These are phyloP conservation scores for Heloderma charlesbogerti DNA, from an alignment of 2,113 vertebrate genomes.

Conservation along the genomic window DNA sequence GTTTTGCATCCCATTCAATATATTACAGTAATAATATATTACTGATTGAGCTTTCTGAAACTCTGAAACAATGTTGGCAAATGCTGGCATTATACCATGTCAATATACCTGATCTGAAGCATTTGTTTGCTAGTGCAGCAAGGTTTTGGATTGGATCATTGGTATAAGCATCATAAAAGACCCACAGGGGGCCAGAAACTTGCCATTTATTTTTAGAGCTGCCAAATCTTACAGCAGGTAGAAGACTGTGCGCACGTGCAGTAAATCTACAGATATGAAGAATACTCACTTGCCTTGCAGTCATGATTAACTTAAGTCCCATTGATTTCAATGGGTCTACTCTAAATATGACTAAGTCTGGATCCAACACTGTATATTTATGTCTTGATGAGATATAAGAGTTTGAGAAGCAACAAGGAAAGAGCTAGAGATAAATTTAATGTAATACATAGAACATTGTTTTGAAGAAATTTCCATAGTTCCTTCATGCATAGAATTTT, in stretches of 20 bases:
- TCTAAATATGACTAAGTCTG: not conserved
- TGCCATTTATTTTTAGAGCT: not conserved
- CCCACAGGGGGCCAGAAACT: not conserved
- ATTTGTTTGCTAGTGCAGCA: not conserved
- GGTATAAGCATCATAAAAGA: not conserved
- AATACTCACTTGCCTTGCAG: not conserved
- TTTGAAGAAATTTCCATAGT: not conserved
- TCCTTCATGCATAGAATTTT: not conserved
- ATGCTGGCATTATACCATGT: not conserved
- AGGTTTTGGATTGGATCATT: not conserved
- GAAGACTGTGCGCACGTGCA: not conserved
- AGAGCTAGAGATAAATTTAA: not conserved
- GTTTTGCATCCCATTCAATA: not conserved
- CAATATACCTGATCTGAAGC: not conserved
- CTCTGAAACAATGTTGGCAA: not conserved
- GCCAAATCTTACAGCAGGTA: not conserved
- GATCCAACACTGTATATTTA: not conserved
- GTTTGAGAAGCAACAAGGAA: not conserved
- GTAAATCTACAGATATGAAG: not conserved
- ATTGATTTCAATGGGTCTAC: not conserved
- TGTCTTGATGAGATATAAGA: not conserved
- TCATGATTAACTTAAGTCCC: not conserved
- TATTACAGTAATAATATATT: too few relatives aligned
- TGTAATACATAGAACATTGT: not conserved
- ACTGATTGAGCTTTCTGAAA: not conserved